Conservation (phyloP, 2,797 vertebrate species). For the Ctenochaetus hawaiiensis region DNA sequence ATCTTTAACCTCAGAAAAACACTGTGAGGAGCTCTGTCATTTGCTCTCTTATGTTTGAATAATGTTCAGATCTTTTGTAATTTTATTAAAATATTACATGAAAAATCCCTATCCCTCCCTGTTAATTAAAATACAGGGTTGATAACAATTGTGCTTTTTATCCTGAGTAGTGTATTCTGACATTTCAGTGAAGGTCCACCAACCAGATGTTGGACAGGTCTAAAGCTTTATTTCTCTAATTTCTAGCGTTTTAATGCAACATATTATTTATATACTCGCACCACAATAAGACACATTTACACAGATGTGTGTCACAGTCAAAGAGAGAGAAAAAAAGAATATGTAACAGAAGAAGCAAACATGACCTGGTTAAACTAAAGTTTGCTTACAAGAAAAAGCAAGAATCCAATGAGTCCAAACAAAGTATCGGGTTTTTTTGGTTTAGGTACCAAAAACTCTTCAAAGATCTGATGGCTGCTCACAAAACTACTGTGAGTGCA, state of each 20-base stretch:
- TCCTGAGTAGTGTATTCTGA: neutral
- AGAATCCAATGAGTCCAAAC: neutral
- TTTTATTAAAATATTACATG: too few relatives aligned
- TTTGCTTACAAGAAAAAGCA: neutral
- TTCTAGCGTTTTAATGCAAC: neutral
- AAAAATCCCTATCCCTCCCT: too few relatives aligned
- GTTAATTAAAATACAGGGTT: neutral
- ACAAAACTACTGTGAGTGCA: neutral
- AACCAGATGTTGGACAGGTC: neutral
- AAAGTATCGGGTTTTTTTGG: neutral
- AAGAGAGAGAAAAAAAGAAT: neutral
- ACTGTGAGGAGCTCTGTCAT: too few relatives aligned
- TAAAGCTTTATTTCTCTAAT: neutral
- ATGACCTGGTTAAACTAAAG: neutral
- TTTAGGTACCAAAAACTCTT: neutral
- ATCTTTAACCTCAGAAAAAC: too few relatives aligned
- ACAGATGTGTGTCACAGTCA: neutral
- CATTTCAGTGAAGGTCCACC: too few relatives aligned
- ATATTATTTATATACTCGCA: neutral
- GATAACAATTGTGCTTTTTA: neutral
- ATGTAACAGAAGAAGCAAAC: neutral
- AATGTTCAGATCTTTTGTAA: neutral
- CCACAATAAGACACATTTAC: neutral
- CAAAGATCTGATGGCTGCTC: neutral
- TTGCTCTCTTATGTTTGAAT: neutral